Base-by-base conservation (phyloP, 2,797 vertebrate genomes). In the Hozukius guyotensis region DNA sequence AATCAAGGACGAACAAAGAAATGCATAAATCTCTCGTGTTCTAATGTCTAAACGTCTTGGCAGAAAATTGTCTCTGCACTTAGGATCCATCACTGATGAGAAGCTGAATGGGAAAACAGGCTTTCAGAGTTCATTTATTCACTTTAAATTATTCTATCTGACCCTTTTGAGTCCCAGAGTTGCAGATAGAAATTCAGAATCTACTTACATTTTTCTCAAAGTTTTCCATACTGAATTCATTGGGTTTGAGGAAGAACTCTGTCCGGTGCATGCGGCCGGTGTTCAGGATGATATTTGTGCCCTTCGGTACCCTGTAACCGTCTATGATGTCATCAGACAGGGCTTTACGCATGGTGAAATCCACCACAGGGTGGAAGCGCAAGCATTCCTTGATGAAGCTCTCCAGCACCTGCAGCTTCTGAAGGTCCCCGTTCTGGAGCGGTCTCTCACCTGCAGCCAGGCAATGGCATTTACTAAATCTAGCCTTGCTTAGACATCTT, bases 241-340 rank as follows among this genome's bases (percentile, higher is more conserved):
- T 94, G 0, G 97, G 97, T 83, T 97, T 97, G 77, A 92, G 91
- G 92, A 97, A 99, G 85, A 97, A 99, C 69, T 98, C 97, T 0
- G 96, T 96, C 72, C 93, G 95, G 67, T 99, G 98, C 97, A 99
- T 99, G 11, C 94, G 97, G 0, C 97, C 97, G 0, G 97, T 93
- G 56, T 99, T 99, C 68, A 99, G 94, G 66, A 99, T 99, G 64
- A 99, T 98, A 22, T 99, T 99, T 1, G 98, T 99, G 42, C 98
- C 98, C 84, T 96, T 98, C 3, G 96, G 96, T 14, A 99, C 97
- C 0, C 91, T 94, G 91, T 97, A 97, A 73, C 98, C 98, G 0
- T 99, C 97, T 0, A 99, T 98, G 82, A 99, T 70, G 55, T 99
- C 98, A 42, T 99, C 97, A 18, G 94, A 93, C 46, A 99, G 87